Percentiles rank a stretch among this genome's conserved stretches.
Conservation (phyloP, 1,140 invertebrate genomes). For the Scaptodrosophila lebanonensis region DNA sequence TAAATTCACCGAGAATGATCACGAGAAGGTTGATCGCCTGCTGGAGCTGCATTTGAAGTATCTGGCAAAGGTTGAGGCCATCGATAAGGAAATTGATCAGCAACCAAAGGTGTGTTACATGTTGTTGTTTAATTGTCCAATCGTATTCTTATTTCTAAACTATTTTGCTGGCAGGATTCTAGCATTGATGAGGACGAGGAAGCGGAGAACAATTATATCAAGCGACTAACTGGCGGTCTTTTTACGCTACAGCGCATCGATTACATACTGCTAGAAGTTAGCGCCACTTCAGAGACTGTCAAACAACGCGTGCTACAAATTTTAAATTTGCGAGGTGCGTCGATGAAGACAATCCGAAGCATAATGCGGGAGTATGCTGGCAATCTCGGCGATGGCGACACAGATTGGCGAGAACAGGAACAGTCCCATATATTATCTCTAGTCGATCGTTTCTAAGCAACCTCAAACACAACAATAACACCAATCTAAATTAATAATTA, state of each 20-base stretch:
- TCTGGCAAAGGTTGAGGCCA: slow-evolving; percentile 92
- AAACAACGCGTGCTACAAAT: slow-evolving; percentile 94
- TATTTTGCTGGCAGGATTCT: slow-evolving; percentile 33
- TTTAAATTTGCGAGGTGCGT: slow-evolving; percentile 91
- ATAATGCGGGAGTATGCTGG: slow-evolving; percentile 98
- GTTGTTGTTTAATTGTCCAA: not conserved
- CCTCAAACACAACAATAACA: slow-evolving; percentile 22
- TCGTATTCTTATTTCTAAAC: not conserved
- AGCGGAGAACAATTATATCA: slow-evolving; percentile 92
- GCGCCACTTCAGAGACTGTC: slow-evolving; percentile 86
- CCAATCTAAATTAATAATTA: not conserved
- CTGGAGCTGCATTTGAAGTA: slow-evolving; percentile 99
- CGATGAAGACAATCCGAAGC: slow-evolving; percentile 95
- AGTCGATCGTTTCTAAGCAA: slow-evolving; percentile 92
- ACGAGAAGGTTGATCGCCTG: slow-evolving; percentile 98
- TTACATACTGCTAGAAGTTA: slow-evolving; percentile 96
- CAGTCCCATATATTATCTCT: slow-evolving; percentile 94
- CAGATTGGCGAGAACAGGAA: slow-evolving; percentile 90
- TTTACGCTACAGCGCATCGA: slow-evolving; percentile 98
- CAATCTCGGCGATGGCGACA: slow-evolving; percentile 91
- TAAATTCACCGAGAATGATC: slow-evolving; percentile 99
- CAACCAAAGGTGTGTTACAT: slow-evolving; percentile 75
- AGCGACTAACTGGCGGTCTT: slow-evolving; percentile 92
- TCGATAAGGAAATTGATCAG: slow-evolving; percentile 87
- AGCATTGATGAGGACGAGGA: slow-evolving; percentile 82